These are phyloP conservation scores for Orthonyx spaldingii DNA, from an alignment of 2,113 vertebrate species.

Conservation along the genomic window DNA sequence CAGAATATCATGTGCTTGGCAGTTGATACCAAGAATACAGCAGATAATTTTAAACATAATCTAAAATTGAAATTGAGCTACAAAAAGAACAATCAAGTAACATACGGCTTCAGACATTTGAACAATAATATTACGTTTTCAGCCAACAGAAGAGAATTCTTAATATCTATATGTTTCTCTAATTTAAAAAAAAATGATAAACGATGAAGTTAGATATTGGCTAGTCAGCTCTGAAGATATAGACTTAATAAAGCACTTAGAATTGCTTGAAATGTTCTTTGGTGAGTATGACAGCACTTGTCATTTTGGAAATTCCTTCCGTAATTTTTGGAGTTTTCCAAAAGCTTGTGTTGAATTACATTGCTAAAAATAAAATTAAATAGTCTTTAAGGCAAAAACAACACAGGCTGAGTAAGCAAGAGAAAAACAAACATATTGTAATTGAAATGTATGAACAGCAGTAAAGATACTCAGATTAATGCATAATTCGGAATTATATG, in stretches of 20 bases:
- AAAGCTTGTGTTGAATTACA: background rate
- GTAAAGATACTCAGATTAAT: background rate
- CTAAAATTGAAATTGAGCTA: constrained; percentile 35
- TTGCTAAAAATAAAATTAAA: background rate
- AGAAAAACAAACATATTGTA: background rate
- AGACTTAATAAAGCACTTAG: background rate
- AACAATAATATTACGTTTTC: constrained; percentile 9
- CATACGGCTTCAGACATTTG: background rate
- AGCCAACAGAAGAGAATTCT: background rate
- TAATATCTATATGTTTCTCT: background rate
- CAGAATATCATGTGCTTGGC: constrained; percentile 35
- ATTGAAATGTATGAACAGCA: background rate
- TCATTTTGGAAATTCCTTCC: background rate
- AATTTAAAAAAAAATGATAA: background rate
- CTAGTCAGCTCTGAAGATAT: background rate
- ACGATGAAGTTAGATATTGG: background rate
- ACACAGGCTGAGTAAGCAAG: background rate
- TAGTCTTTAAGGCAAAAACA: background rate
- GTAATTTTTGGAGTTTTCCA: background rate
- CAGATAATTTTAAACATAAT: constrained; percentile 31
- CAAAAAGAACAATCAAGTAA: constrained; percentile 37
- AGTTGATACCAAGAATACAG: constrained; percentile 18
- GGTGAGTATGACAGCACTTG: background rate
- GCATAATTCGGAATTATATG: background rate
- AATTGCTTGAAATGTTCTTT: background rate